These are phyloP conservation scores for Gerris buenoi DNA, from an alignment of 1,140 invertebrate species.

Conservation along the genomic window DNA sequence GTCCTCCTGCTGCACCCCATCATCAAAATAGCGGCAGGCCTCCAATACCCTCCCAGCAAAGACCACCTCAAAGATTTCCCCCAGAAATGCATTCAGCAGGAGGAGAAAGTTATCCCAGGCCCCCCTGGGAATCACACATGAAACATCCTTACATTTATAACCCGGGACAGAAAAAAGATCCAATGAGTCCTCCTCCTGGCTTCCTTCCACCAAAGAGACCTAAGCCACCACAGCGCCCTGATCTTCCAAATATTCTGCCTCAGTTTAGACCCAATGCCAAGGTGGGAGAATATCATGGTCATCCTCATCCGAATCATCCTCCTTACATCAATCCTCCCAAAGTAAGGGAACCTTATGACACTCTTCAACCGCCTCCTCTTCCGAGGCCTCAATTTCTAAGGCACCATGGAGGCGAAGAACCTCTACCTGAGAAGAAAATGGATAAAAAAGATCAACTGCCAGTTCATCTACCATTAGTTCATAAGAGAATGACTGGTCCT, in stretches of 20 bases:
- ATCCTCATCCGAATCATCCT: slow-evolving; percentile 24
- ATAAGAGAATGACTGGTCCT: slow-evolving; percentile 17
- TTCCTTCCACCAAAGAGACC: slow-evolving; percentile 15
- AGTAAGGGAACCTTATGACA: slow-evolving; percentile 24
- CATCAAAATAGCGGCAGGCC: not conserved
- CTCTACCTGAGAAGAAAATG: slow-evolving; percentile 16
- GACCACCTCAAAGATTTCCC: slow-evolving; percentile 7
- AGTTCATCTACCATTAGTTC: slow-evolving; percentile 14
- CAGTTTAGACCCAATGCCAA: slow-evolving; percentile 52
- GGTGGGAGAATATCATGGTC: slow-evolving; percentile 29
- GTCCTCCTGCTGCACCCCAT: not conserved
- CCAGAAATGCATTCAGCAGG: slow-evolving; percentile 1
- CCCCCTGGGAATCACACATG: slow-evolving; percentile 21
- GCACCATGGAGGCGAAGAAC: slow-evolving; percentile 27
- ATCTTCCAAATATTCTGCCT: slow-evolving; percentile 50
- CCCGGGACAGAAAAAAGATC: slow-evolving; percentile 10
- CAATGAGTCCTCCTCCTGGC: slow-evolving; percentile 2
- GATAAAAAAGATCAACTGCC: slow-evolving; percentile 23
- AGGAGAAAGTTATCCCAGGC: slow-evolving; percentile 18
- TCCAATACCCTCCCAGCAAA: not conserved
- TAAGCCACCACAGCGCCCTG: slow-evolving; percentile 16
- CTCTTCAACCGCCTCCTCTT: slow-evolving; percentile 30
- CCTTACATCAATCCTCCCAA: not conserved
- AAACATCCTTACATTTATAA: slow-evolving; percentile 12
- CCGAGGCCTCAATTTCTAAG: slow-evolving; percentile 31